Evolutionary conservation across 2,888 invertebrate species (phyloP).

Genomic region (Pristionchus maxplancki): DNA sequence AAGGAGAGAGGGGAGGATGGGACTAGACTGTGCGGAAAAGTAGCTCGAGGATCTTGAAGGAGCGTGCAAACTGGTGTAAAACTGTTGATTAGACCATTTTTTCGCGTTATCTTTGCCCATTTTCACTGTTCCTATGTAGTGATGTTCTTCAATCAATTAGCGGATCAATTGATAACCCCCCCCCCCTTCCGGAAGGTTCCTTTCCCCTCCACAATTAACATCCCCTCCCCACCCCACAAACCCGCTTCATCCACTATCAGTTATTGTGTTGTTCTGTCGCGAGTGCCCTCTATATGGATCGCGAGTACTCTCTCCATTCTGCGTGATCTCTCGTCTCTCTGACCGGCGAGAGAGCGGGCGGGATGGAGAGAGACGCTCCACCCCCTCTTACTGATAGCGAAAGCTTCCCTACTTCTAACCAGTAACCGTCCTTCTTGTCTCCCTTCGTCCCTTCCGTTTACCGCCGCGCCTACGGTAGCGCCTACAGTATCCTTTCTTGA

Average conservation of each 20-base stretch:
- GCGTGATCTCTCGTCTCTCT: background rate
- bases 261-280: slow-evolving; percentile 35
- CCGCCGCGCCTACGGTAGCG: background rate
- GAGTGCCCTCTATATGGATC: background rate
- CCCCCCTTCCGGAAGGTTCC: slow-evolving; percentile 13
- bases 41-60: background rate
- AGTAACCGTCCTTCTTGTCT: background rate
- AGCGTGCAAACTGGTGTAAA: background rate
- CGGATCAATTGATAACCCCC: too few species aligned
- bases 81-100: too few species aligned
- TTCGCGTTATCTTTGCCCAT: too few species aligned
- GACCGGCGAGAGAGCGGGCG: background rate
- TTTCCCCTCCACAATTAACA: background rate
- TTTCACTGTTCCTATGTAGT: too few species aligned
- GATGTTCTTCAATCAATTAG: too few species aligned
- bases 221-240: too few species aligned
- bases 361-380: background rate
- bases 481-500: background rate
- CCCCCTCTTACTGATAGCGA: slow-evolving; percentile 30
- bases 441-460: background rate
- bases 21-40: background rate
- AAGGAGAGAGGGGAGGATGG: background rate
- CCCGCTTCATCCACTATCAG: slow-evolving; percentile 30
- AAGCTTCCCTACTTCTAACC: slow-evolving; percentile 33
- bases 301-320: background rate